These are phyloP conservation scores for Drosophila sechellia DNA, from an alignment of 1,140 invertebrate species.

Conservation along the genomic window DNA sequence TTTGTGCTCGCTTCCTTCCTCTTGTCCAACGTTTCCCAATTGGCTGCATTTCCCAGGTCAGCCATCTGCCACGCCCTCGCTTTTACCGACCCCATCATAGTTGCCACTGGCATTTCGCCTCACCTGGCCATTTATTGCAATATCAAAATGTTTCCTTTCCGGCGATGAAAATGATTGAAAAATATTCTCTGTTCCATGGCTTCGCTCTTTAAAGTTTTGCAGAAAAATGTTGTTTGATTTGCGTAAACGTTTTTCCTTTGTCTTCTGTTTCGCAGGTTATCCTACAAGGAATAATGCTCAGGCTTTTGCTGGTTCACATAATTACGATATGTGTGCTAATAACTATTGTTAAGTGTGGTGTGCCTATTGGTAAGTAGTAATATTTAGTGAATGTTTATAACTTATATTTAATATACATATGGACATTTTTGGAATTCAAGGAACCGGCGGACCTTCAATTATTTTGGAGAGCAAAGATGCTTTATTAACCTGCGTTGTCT, in stretches of 20 bases:
- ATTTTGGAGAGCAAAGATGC: conserved; percentile 90
- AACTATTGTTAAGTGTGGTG: conserved; percentile 78
- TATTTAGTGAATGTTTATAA: not conserved
- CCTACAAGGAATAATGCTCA: conserved; percentile 81
- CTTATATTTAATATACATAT: not conserved
- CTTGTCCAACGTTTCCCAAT: conserved; percentile 30
- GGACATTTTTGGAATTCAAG: conserved; percentile 13
- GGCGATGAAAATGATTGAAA: conserved; percentile 67
- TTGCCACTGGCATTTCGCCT: conserved; percentile 29
- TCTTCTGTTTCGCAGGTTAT: conserved; percentile 49
- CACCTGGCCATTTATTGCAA: conserved; percentile 43
- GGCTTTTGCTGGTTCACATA: conserved; percentile 64
- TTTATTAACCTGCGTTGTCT: conserved; percentile 90
- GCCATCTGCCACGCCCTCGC: conserved; percentile 10
- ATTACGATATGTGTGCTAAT: conserved; percentile 80
- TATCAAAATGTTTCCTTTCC: conserved; percentile 52
- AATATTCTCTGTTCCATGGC: conserved; percentile 51
- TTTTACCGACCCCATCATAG: not conserved
- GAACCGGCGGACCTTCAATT: conserved; percentile 80
- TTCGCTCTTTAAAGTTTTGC: conserved; percentile 30
- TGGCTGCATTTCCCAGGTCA: conserved; percentile 53
- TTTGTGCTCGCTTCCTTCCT: conserved; percentile 37
- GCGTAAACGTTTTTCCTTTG: not conserved
- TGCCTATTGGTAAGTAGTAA: conserved; percentile 74
- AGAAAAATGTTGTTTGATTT: conserved; percentile 10